These are phyloP conservation scores for Keiferia lycopersicella DNA, from an alignment of 2,888 invertebrate genomes.

Conservation along the genomic window DNA sequence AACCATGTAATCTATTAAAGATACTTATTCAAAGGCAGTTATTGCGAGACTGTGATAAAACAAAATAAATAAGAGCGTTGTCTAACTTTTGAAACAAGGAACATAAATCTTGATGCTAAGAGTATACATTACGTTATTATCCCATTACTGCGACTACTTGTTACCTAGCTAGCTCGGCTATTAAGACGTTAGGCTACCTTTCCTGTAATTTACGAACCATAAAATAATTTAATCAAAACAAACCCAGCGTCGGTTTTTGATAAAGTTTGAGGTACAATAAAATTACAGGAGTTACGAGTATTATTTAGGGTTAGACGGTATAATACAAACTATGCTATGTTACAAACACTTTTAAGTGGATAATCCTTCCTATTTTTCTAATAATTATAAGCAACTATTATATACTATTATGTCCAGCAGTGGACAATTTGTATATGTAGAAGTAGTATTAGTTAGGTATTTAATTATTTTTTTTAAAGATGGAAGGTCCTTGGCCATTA, in stretches of 20 bases:
- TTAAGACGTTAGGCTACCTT: background rate
- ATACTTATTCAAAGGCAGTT: too few relatives aligned
- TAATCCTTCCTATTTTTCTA: too few relatives aligned
- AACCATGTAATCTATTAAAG: too few relatives aligned
- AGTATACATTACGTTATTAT: background rate
- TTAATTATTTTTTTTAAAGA: too few relatives aligned
- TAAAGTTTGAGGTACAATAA: background rate
- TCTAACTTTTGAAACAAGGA: background rate
- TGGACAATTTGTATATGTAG: too few relatives aligned
- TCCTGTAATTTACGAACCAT: background rate
- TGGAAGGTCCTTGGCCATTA: background rate
- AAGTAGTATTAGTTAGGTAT: too few relatives aligned
- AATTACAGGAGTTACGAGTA: background rate
- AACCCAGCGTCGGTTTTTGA: background rate
- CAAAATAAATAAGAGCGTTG: too few relatives aligned
- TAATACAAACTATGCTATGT: too few relatives aligned
- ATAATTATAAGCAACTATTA: too few relatives aligned
- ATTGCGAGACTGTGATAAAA: too few relatives aligned
- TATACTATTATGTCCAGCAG: too few relatives aligned
- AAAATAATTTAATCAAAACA: background rate
- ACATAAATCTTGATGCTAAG: background rate
- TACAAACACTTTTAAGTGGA: background rate
- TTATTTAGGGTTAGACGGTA: background rate
- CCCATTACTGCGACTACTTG: background rate
- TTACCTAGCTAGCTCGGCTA: background rate